Conservation (phyloP, 2,888 invertebrate species). For the Temnothorax rugatulus region DNA sequence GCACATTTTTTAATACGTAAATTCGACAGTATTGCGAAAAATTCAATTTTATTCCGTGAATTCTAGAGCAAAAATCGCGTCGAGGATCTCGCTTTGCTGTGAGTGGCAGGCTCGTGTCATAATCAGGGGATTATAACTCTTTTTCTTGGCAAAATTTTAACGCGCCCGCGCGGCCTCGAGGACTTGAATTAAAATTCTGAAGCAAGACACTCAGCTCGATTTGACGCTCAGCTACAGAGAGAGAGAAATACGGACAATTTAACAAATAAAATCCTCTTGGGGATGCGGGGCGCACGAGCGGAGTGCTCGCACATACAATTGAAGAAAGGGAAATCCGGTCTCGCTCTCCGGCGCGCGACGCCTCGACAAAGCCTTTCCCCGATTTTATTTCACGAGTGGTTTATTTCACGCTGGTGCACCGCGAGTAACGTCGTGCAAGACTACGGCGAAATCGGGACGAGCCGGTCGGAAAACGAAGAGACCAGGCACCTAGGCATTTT, state of each 20-base stretch:
- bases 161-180: neutral
- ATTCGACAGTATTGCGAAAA: neutral
- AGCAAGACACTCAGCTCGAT: constrained; percentile 17
- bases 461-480: constrained; percentile 4
- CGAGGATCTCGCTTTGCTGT: neutral
- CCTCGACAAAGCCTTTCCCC: constrained; percentile 43
- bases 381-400: constrained; percentile 60
- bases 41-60: neutral
- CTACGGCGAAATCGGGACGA: constrained; percentile 1
- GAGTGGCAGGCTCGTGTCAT: neutral
- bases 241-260: constrained; percentile 43
- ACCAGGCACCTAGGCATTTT: constrained; percentile 38
- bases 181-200: constrained; percentile 49
- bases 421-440: constrained; percentile 36
- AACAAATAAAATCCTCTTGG: constrained; percentile 39
- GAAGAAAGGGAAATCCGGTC: constrained; percentile 45
- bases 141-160: constrained; percentile 19
- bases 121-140: constrained; percentile 12
- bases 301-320: constrained; percentile 31
- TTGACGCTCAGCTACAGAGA: constrained; percentile 12
- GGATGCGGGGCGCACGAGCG: neutral
- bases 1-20: neutral
- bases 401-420: constrained; percentile 53
- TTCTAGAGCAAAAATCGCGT: neutral
- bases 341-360: constrained; percentile 28